A percentile compares a stretch with the other conserved stretches of the same genome.
These are phyloP conservation scores for Ostrea edulis DNA, from an alignment of 1,140 invertebrate species.

Conservation along the genomic window DNA sequence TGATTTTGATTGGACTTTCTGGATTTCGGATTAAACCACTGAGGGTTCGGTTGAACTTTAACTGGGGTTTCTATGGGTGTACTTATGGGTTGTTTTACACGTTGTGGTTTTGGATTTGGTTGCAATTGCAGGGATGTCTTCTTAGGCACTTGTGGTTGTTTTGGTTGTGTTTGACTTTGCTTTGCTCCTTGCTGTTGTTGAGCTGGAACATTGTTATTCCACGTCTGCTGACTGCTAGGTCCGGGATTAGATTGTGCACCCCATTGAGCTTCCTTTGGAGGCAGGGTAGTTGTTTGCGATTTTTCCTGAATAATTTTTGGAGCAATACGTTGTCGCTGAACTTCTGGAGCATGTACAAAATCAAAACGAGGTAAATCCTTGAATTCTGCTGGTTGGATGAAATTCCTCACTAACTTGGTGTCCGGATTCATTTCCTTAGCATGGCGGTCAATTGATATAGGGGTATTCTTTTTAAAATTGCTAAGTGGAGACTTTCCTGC, in stretches of 20 bases:
- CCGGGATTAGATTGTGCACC: not conserved
- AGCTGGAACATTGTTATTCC: not conserved
- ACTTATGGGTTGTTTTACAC: not conserved
- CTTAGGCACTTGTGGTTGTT: not conserved
- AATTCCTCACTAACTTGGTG: not conserved
- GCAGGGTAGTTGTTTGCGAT: not conserved
- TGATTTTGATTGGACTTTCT: not conserved
- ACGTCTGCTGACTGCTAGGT: not conserved
- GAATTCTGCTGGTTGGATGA: not conserved
- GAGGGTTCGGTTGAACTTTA: constrained; percentile 10
- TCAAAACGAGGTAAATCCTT: constrained; percentile 3
- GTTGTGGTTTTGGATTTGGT: not conserved
- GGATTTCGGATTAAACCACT: not conserved
- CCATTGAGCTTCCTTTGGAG: not conserved
- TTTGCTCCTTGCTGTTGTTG: not conserved
- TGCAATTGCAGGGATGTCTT: not conserved
- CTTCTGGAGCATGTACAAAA: constrained; percentile 15
- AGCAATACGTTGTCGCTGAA: not conserved
- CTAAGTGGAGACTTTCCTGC: not conserved
- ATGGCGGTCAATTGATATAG: not conserved
- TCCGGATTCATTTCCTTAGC: not conserved
- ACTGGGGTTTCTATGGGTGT: not conserved
- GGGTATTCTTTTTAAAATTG: not conserved
- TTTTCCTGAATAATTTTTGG: not conserved
- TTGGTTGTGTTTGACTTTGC: not conserved